Percentiles rank a stretch among this genome's conserved stretches.
Conservation (phyloP, 2,113 vertebrate species). For the Bujurquina vittata region DNA sequence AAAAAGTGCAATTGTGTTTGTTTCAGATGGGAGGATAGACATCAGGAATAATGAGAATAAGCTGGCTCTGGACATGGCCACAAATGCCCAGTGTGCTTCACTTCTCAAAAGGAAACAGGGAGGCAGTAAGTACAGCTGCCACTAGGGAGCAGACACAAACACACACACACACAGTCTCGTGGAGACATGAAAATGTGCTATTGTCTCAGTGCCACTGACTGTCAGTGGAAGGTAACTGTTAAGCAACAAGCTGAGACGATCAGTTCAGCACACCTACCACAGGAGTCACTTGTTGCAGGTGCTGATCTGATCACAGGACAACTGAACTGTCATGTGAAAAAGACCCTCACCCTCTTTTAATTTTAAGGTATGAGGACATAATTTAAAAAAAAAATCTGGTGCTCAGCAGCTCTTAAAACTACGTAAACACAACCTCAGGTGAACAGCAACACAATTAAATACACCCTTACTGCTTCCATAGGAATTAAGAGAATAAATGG, state of each 20-base stretch:
- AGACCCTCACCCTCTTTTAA: no score
- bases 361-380: no score
- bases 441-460: not conserved
- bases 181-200: no score
- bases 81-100: conserved; percentile 91
- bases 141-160: conserved; percentile 7
- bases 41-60: conserved; percentile 97
- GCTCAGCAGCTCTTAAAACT: no score
- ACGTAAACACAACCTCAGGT: no score
- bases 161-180: not conserved
- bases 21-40: conserved; percentile 89
- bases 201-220: not conserved
- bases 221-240: no score
- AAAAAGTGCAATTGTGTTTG: not conserved
- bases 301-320: no score
- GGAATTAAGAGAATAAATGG: not conserved
- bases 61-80: conserved; percentile 94
- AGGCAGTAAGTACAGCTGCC: conserved; percentile 72
- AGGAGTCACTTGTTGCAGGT: no score
- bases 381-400: no score
- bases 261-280: no score
- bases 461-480: not conserved
- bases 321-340: no score
- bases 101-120: conserved; percentile 90
- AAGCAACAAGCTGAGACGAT: no score